Evolutionary conservation across 2,113 vertebrate species (phyloP).

Genomic region (Nothocercus julius): DNA sequence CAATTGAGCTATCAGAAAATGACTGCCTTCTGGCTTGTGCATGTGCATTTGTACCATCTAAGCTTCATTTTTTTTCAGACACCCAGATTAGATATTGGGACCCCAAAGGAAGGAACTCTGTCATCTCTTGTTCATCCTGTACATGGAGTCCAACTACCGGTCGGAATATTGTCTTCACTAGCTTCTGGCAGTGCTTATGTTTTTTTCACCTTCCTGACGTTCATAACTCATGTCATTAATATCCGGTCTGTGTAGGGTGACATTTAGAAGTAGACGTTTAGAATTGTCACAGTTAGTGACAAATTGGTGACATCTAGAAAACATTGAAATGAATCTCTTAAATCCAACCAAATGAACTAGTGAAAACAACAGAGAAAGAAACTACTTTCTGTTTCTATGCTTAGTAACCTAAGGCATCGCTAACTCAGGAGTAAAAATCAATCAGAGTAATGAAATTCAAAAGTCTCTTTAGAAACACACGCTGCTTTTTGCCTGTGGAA

Average conservation of each 20-base stretch:
- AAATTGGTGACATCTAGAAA: background rate
- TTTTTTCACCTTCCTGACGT: constrained; percentile 75
- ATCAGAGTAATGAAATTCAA: background rate
- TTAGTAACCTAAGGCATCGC: background rate
- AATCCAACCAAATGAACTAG: background rate
- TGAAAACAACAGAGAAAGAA: background rate
- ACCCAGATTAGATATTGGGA: constrained; percentile 47
- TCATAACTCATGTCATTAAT: constrained; percentile 66
- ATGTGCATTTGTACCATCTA: background rate
- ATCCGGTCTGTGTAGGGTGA: constrained; percentile 57
- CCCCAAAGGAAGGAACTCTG: constrained; percentile 78
- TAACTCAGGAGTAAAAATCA: background rate
- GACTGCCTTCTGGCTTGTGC: constrained; percentile 69
- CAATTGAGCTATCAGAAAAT: constrained; percentile 66
- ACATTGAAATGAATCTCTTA: background rate
- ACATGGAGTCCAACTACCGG: constrained; percentile 32
- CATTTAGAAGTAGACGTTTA: constrained; percentile 38
- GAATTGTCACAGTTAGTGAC: too few species aligned
- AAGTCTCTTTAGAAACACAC: background rate
- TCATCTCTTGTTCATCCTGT: constrained; percentile 79
- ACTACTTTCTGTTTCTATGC: background rate
- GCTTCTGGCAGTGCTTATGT: constrained; percentile 59
- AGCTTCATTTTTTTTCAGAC: constrained; percentile 63
- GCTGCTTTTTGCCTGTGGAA: background rate
- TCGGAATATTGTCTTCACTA: constrained; percentile 62